These are phyloP conservation scores for Stegophylla sp. DNA, from an alignment of 2,888 invertebrate species.

Conservation along the genomic window DNA sequence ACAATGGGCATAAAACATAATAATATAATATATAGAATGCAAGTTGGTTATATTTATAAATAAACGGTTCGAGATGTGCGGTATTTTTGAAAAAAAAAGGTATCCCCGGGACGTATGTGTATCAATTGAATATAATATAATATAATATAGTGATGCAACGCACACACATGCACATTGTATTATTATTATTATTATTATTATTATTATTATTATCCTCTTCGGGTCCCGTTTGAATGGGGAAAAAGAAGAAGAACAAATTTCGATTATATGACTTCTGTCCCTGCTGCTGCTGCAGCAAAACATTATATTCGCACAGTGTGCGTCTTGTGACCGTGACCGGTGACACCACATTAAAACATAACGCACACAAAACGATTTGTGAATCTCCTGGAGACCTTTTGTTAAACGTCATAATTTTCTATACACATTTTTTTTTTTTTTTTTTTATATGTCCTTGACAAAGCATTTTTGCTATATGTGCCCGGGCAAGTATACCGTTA, in stretches of 20 bases:
- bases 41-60: too few species aligned
- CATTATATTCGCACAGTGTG: constrained; percentile 23
- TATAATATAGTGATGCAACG: constrained; percentile 20
- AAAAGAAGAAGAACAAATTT: background rate
- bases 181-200: too few species aligned
- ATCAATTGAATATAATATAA: background rate
- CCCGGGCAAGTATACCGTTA: too few species aligned
- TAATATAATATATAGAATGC: background rate
- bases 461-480: too few species aligned
- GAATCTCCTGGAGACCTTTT: too few species aligned
- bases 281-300: too few species aligned
- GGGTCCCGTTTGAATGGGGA: constrained; percentile 37
- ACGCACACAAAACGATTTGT: too few species aligned
- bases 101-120: background rate
- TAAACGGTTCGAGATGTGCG: constrained; percentile 30
- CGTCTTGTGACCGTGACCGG: background rate
- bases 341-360: too few species aligned
- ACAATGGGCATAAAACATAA: constrained; percentile 1
- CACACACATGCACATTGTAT: background rate
- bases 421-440: too few species aligned
- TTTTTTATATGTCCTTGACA: too few species aligned
- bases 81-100: constrained; percentile 34
- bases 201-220: constrained; percentile 5
- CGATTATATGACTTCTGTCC: constrained; percentile 23
- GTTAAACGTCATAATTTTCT: too few species aligned